These are phyloP conservation scores for Agapostemon virescens DNA, from an alignment of 2,888 invertebrate genomes.

Conservation along the genomic window DNA sequence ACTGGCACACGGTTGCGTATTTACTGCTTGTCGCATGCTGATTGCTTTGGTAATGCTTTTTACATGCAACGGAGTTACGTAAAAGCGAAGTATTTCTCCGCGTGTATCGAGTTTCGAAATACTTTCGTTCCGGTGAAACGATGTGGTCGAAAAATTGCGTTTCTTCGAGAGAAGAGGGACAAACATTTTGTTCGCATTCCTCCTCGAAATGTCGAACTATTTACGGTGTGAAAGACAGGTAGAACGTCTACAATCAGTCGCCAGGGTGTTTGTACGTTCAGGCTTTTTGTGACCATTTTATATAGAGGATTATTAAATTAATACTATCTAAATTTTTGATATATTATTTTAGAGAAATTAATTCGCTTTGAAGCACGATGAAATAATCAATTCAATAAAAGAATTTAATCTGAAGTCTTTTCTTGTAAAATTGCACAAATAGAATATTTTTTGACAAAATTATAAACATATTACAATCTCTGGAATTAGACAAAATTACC, in stretches of 20 bases:
- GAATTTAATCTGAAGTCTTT: no score
- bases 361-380: no score
- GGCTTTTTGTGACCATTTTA: neutral
- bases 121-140: neutral
- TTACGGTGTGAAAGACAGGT: neutral
- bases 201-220: neutral
- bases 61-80: constrained; percentile 3
- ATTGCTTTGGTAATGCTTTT: constrained; percentile 49
- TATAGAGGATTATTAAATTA: neutral
- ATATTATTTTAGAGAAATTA: neutral
- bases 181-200: no score
- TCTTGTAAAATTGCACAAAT: no score
- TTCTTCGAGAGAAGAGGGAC: neutral
- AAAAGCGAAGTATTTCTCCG: neutral
- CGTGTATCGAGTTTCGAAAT: neutral
- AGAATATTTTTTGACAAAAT: no score
- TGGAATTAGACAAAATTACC: no score
- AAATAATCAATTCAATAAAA: no score
- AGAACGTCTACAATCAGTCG: neutral
- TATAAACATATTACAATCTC: no score
- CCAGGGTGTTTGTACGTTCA: neutral
- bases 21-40: constrained; percentile 41
- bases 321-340: neutral
- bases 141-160: neutral
- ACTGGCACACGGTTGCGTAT: constrained; percentile 36